These are phyloP conservation scores for Tribolium castaneum DNA, from an alignment of 1,140 invertebrate genomes.

Conservation along the genomic window DNA sequence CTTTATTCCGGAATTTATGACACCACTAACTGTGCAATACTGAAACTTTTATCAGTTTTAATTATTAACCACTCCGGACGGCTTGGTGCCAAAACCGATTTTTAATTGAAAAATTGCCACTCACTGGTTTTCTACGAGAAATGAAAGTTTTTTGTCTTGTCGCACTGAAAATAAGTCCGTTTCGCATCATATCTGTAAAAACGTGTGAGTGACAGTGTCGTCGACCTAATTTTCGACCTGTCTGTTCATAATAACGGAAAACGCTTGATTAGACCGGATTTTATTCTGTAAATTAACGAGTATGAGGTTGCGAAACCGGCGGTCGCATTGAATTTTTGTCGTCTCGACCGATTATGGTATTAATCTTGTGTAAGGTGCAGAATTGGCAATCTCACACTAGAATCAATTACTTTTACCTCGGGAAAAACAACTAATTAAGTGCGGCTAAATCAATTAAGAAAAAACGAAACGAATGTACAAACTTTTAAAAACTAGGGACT, in stretches of 20 bases:
- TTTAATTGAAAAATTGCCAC: neutral
- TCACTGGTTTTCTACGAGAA: no score
- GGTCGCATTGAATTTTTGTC: neutral
- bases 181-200: neutral
- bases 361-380: neutral
- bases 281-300: conserved; percentile 9
- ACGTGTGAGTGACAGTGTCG: conserved; percentile 5
- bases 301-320: neutral
- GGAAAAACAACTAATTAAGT: neutral
- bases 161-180: neutral
- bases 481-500: neutral
- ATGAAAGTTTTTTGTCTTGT: neutral
- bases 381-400: neutral
- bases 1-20: neutral
- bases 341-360: neutral
- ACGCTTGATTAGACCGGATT: conserved; percentile 1
- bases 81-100: neutral
- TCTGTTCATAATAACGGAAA: conserved; percentile 2
- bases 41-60: neutral
- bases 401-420: neutral
- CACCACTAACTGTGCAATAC: neutral
- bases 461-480: neutral
- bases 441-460: neutral
- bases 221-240: neutral
- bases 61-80: neutral